Evolutionary conservation across 2,113 vertebrate species (phyloP), one percentile per base, ranked within the genome.

Genomic region (Lasiurus cinereus): DNA sequence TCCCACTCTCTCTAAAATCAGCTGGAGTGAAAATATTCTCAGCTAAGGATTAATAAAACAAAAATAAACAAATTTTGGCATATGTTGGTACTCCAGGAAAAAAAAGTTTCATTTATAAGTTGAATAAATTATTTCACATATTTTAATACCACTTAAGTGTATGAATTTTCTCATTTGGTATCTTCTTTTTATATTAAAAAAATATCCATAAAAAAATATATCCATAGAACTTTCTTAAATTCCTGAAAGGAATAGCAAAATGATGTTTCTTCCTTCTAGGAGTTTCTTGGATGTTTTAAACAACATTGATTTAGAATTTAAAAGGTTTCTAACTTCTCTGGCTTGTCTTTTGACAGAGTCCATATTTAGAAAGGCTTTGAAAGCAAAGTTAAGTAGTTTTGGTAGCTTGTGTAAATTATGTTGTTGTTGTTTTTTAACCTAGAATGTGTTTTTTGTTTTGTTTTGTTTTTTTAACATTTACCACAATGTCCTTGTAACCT

Each of bases 171-270:
- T 91, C 5, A 78, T 59, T 93, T 50, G 15, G 11, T 76, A 3
- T 93, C 21, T 79, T 93, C 22, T 74, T 94, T 83, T 69, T 88
- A 83, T 13, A 31, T 82, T 95, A 78, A 92, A 92, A 90, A 59
- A 52, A 59, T 62, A 90, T 50, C 13, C 31, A 11, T 66, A 24
- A n/a, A n/a, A n/a, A n/a, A 90, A 59, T 62, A 59, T 62, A 90
- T 50, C 13, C 31, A 11, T 66, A 24, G 62, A 29, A 10, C 67
- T 78, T 91, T 77, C 24, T 77, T 73, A 27, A 92, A 62, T 92
- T 94, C 73, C 15, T 69, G 72, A 87, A 95, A 87, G 85, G 21
- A 86, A 2, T 59, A 18, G 21, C 39, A 66, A 66, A 86, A 31
- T 88, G 7, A 39, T 90, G 3, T 94, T 84, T 80, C 59, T 8